phyloP scores from a whole-genome alignment of 2,113 vertebrate genomes.

The Salminus brasiliensis region DNA sequence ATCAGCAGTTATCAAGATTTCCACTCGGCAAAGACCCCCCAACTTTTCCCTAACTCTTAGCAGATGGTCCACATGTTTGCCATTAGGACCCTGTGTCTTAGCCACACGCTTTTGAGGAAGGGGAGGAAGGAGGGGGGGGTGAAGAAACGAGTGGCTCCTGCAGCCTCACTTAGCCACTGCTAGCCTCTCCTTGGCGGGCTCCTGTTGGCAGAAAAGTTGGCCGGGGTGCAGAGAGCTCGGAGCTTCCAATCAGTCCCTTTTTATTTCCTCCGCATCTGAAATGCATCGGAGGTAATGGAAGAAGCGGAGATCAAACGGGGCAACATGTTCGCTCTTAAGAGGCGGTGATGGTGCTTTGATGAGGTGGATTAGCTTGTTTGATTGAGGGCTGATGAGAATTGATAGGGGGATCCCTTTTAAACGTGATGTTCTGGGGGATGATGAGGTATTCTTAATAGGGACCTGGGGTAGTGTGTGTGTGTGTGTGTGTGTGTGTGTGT shows the following conservation, averaged over 20 bases:
- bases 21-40: conserved; percentile 56
- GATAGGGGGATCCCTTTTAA: not conserved
- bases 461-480: not conserved
- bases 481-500: too few species aligned
- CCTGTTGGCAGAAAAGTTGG: conserved; percentile 22
- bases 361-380: conserved; percentile 43
- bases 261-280: conserved; percentile 70
- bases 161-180: conserved; percentile 58
- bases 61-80: conserved; percentile 73
- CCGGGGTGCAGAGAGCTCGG: conserved; percentile 24
- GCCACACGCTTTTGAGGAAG: conserved; percentile 59
- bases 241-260: conserved; percentile 46
- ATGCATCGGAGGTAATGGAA: conserved; percentile 66
- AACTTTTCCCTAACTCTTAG: conserved; percentile 53
- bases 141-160: conserved; percentile 43
- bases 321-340: conserved; percentile 37
- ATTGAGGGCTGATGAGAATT: conserved; percentile 46
- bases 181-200: conserved; percentile 59
- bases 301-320: conserved; percentile 58
- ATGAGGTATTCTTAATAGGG: not conserved
- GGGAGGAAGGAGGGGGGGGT: conserved; percentile 23
- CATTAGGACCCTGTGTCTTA: conserved; percentile 67
- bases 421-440: not conserved
- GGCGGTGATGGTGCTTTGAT: conserved; percentile 45
- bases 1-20: conserved; percentile 62